Conservation (phyloP, 1,140 invertebrate genomes). For the Euura lappo region DNA sequence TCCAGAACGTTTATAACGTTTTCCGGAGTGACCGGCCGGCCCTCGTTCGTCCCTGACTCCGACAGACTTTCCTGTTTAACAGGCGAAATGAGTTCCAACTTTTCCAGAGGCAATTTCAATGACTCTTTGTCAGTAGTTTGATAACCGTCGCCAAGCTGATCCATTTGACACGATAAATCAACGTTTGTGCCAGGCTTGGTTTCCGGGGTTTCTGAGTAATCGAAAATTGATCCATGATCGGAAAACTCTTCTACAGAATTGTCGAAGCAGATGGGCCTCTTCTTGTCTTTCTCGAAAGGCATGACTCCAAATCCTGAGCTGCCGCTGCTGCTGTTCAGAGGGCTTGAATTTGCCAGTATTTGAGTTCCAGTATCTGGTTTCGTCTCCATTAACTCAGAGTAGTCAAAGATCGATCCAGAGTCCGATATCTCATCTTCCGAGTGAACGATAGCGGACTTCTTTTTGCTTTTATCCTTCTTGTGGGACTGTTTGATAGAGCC, state of each 20-base stretch:
- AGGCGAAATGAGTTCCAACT: neutral
- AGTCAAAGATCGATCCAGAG: slow-evolving; percentile 32
- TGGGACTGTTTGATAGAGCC: slow-evolving; percentile 31
- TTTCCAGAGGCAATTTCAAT: neutral
- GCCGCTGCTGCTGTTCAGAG: neutral
- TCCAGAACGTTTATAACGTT: slow-evolving; percentile 41
- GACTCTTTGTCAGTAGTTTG: neutral
- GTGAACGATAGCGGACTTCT: slow-evolving; percentile 18
- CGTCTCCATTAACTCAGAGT: slow-evolving; percentile 2
- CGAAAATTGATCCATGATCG: neutral
- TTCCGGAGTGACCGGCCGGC: slow-evolving; percentile 39
- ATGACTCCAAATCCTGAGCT: neutral
- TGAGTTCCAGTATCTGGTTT: neutral
- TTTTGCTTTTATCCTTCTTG: slow-evolving; percentile 30
- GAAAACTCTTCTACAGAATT: neutral
- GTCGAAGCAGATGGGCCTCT: neutral
- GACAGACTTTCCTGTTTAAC: neutral
- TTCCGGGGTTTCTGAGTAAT: neutral
- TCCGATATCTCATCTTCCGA: slow-evolving; percentile 35
- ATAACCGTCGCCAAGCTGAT: slow-evolving; percentile 7
- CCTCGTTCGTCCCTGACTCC: neutral
- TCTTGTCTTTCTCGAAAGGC: neutral
- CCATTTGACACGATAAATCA: neutral
- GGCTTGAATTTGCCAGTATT: neutral
- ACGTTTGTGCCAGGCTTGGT: neutral